These are phyloP conservation scores for Drosophila conformis DNA, from an alignment of 2,888 invertebrate genomes.

Conservation along the genomic window DNA sequence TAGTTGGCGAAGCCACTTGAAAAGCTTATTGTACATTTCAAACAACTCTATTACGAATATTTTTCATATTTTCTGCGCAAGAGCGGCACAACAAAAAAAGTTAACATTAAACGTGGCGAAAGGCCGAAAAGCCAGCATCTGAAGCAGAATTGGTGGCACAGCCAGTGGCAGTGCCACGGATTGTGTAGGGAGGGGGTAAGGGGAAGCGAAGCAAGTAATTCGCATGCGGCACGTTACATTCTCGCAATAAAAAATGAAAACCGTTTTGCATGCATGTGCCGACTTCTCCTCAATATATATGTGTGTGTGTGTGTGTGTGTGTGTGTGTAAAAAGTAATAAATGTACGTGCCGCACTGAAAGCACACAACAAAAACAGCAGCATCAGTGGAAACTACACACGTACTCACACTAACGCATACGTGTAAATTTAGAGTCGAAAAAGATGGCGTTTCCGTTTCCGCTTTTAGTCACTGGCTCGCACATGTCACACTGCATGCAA, in stretches of 20 bases:
- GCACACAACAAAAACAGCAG: conserved; percentile 50
- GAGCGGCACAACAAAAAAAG: conserved; percentile 49
- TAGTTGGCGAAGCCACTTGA: conserved; percentile 69
- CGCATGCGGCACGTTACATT: conserved; percentile 80
- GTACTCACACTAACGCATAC: conserved; percentile 49
- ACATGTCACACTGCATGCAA: conserved; percentile 71
- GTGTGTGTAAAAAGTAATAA: conserved; percentile 76
- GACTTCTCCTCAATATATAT: conserved; percentile 30
- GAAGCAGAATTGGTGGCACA: conserved; percentile 9
- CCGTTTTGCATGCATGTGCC: conserved; percentile 75
- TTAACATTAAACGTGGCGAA: conserved; percentile 73
- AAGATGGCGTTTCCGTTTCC: conserved; percentile 68
- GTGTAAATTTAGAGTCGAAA: conserved; percentile 71
- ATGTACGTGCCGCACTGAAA: conserved; percentile 78
- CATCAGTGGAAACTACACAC: conserved; percentile 40
- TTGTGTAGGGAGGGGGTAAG: conserved; percentile 25
- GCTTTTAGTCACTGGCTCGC: conserved; percentile 41
- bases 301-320: conserved; percentile 8
- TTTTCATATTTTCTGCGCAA: conserved; percentile 76
- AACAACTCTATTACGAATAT: conserved; percentile 83
- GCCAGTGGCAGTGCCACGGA: conserved; percentile 12
- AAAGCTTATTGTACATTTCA: conserved; percentile 79
- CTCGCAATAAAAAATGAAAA: conserved; percentile 78
- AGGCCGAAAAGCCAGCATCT: conserved; percentile 45
- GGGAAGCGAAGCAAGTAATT: conserved; percentile 68